Base-by-base conservation (phyloP, 2,888 invertebrate species). In the Prosopocoilus inquinatus region DNA sequence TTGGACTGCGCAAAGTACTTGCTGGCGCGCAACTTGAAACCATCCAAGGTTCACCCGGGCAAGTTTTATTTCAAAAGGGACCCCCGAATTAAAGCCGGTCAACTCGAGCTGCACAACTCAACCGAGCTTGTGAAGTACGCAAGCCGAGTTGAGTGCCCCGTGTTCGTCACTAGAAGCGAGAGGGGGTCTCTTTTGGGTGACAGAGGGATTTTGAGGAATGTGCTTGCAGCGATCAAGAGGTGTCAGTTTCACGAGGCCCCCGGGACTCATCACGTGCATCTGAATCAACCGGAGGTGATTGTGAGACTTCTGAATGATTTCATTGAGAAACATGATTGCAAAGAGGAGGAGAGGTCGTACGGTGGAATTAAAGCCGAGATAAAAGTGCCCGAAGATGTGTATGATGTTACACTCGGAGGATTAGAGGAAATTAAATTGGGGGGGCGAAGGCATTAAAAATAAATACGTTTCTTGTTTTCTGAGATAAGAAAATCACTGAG, bases 181-280 rank as follows among this genome's bases (percentile, higher is more conserved):
- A 28, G 39, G 1, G 55, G 59, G 11, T 62, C 56, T n/a, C 53
- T 57, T 13, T 51, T 57, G 16, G 56, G 52, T 15, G 49, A 53
- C 7, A 16, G 49, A 47, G 45, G 43, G 2, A 41, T 56, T 5
- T 56, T 56, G 28, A 34, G 43, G 16, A 44, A 52, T 9, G 48
- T 56, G 16, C 28, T 45, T 85, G 15, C 80, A 46, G 68, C 82
- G 8, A 70, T 89, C 20, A 81, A 78, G 51, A 75, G 77, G 54
- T 79, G 64, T 64, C 44, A 46, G 35, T 80, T 80, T 59, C 80
- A 85, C 53, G 79, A 81, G 57, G 76, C 90, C 0, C 80, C 85
- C 11, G 90, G 90, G 1, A 81, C 82, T 2, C 91, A 91, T 76
- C 90, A 90, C 72, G 80, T 86, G n/a, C 90, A 91, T 77, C 80